These are phyloP conservation scores for Tetranychus truncatus DNA, from an alignment of 2,888 invertebrate species.

Conservation along the genomic window DNA sequence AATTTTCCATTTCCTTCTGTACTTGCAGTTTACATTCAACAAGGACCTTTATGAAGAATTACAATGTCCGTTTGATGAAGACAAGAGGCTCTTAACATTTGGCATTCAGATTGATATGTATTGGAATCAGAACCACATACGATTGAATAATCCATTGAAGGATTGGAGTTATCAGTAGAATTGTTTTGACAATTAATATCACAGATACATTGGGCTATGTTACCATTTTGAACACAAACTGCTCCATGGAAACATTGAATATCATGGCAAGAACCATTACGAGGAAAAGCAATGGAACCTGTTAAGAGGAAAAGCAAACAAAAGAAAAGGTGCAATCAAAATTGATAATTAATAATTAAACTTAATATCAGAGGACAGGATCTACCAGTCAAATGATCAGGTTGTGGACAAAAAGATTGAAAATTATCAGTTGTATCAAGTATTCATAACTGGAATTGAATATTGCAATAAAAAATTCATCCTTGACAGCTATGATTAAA, in stretches of 20 bases:
- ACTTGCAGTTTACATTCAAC: slow-evolving; percentile 23
- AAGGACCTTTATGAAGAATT: slow-evolving; percentile 40
- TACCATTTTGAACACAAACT: slow-evolving; percentile 49
- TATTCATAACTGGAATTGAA: too few species aligned
- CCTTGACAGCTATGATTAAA: too few species aligned
- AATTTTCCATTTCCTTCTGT: too few species aligned
- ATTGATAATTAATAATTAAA: too few species aligned
- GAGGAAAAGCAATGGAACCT: slow-evolving; percentile 1
- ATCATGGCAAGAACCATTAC: slow-evolving; percentile 39
- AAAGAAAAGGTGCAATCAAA: too few species aligned
- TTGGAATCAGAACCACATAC: slow-evolving; percentile 67
- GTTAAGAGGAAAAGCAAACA: too few species aligned
- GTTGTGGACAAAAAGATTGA: too few species aligned
- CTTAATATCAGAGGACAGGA: too few species aligned
- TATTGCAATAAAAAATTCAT: too few species aligned
- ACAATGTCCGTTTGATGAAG: slow-evolving; percentile 56
- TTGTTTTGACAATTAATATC: slow-evolving; percentile 42
- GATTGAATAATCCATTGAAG: slow-evolving; percentile 22
- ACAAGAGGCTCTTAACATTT: slow-evolving; percentile 54
- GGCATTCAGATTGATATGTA: slow-evolving; percentile 63
- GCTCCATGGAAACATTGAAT: slow-evolving; percentile 66
- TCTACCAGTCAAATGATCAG: too few species aligned
- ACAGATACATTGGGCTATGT: slow-evolving; percentile 55
- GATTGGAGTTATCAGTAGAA: slow-evolving; percentile 30
- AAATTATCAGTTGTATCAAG: too few species aligned